Evolutionary conservation across 2,113 vertebrate genomes (phyloP).

Genomic region (Perca flavescens): DNA sequence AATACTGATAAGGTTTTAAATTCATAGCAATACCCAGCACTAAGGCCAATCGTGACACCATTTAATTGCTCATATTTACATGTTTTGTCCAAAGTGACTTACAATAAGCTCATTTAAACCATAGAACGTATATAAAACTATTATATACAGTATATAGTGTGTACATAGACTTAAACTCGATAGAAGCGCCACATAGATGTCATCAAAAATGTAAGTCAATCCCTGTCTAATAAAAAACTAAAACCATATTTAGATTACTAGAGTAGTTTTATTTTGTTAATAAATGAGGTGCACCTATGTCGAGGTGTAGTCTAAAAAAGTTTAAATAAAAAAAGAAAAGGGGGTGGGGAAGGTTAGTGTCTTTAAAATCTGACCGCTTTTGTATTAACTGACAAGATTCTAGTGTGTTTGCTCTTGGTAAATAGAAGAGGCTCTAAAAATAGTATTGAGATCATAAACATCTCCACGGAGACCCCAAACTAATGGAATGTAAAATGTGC

Average conservation of each 20-base stretch:
- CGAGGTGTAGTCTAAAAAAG: neutral
- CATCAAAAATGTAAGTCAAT: neutral
- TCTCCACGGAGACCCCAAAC: neutral
- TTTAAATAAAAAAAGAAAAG: neutral
- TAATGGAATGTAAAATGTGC: neutral
- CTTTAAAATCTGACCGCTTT: neutral
- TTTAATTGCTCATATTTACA: neutral
- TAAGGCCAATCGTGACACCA: neutral
- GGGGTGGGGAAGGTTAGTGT: neutral
- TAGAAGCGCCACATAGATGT: neutral
- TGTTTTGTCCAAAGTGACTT: neutral
- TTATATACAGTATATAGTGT: too few species aligned
- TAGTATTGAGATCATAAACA: neutral
- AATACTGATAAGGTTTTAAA: neutral
- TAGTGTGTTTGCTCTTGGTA: neutral
- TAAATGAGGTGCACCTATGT: neutral
- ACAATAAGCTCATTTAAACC: neutral
- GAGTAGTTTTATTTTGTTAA: neutral
- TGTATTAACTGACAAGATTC: neutral
- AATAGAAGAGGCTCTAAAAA: conserved; percentile 16
- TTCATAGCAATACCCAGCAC: neutral
- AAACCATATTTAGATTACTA: neutral
- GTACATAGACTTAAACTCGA: too few species aligned
- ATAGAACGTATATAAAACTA: too few species aligned
- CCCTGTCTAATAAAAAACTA: too few species aligned